Conservation (phyloP, 2,888 invertebrate species). For the Rhodophaea formosa region DNA sequence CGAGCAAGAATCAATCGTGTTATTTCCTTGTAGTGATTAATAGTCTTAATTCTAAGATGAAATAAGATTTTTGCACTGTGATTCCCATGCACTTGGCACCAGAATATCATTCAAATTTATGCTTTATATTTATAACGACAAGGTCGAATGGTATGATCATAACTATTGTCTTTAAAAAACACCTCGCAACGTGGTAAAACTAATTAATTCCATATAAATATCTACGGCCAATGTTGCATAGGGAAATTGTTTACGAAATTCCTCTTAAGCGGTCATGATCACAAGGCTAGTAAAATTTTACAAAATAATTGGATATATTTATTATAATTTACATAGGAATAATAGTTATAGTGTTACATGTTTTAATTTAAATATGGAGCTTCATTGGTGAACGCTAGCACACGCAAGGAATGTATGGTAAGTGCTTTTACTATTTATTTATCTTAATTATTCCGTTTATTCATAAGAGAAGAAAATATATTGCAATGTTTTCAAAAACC, state of each 20-base stretch:
- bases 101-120: not conserved
- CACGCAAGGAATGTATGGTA: no score
- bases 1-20: no score
- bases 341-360: not conserved
- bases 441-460: no score
- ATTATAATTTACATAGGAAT: no score
- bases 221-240: not conserved
- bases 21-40: no score
- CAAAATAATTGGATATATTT: not conserved
- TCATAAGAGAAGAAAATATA: not conserved
- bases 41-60: no score
- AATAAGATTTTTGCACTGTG: no score
- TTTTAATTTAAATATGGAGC: not conserved
- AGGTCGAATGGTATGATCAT: not conserved
- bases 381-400: no score
- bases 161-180: not conserved
- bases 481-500: not conserved
- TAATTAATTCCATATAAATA: not conserved
- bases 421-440: no score
- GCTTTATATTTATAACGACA: not conserved
- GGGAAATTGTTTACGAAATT: conserved; percentile 7
- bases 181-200: not conserved
- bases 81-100: no score
- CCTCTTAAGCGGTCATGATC: not conserved
- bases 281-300: not conserved